These are phyloP conservation scores for Porites lutea DNA, from an alignment of 64 coral and sea anemone species.

Conservation along the genomic window DNA sequence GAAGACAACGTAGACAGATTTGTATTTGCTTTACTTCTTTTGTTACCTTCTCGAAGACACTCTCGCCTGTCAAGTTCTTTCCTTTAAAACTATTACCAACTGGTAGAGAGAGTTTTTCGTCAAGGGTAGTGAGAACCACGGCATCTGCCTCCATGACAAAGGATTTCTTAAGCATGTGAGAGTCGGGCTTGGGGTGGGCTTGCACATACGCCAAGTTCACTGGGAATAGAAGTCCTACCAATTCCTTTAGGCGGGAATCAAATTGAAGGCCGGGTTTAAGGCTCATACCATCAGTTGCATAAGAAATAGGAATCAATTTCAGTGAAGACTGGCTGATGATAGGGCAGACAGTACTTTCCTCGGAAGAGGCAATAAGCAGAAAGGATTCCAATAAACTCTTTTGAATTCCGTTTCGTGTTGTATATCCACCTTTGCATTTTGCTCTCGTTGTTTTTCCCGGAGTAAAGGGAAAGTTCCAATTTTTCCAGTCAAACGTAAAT, in stretches of 20 bases:
- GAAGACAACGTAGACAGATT: constrained; percentile 8
- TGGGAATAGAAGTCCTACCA: not conserved
- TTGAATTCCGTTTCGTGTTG: no score
- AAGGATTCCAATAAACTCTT: not conserved
- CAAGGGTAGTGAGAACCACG: not conserved
- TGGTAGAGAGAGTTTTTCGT: not conserved
- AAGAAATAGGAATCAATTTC: constrained; percentile 8
- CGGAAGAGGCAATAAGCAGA: not conserved
- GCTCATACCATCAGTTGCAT: constrained; percentile 46
- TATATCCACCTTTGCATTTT: no score
- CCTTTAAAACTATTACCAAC: not conserved
- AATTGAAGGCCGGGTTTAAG: constrained; percentile 52
- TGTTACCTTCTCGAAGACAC: not conserved
- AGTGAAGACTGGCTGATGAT: constrained; percentile 1
- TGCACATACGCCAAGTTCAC: not conserved
- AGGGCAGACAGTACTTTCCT: constrained; percentile 30
- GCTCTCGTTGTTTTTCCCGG: no score
- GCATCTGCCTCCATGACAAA: not conserved
- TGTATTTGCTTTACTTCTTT: not conserved
- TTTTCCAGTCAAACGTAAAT: no score
- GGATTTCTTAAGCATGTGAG: not conserved
- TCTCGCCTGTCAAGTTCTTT: not conserved
- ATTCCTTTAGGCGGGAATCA: constrained; percentile 16
- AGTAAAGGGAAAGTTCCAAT: no score
- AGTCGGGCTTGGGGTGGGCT: not conserved